These are phyloP conservation scores for Pygoscelis antarcticus DNA, from an alignment of 2,113 vertebrate species.

Conservation along the genomic window DNA sequence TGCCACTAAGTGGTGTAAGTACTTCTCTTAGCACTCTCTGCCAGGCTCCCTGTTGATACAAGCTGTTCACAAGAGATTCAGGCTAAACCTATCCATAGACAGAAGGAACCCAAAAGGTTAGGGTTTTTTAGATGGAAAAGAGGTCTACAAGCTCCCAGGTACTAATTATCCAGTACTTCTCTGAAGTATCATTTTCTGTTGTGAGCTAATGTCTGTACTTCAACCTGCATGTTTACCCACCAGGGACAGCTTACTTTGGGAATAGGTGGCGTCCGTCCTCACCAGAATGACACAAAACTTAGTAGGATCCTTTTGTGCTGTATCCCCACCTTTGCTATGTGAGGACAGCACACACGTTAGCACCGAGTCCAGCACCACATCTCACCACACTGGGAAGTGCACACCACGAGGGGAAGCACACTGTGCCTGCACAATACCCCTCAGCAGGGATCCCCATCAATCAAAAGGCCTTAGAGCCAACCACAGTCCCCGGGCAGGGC, in stretches of 20 bases:
- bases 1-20: neutral
- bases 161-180: neutral
- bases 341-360: neutral
- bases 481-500: neutral
- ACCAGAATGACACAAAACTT: neutral
- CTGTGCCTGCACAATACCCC: neutral
- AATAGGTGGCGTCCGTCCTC: neutral
- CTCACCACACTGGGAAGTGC: neutral
- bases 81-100: neutral
- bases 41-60: neutral
- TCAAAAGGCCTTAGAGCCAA: neutral
- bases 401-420: neutral
- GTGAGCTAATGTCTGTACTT: neutral
- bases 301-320: neutral
- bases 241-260: neutral
- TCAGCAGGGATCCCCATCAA: neutral
- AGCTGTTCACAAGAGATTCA: conserved; percentile 11
- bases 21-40: neutral
- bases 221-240: neutral
- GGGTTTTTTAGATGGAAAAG: neutral
- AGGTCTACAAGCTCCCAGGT: neutral
- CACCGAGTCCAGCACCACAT: neutral
- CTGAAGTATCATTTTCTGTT: neutral
- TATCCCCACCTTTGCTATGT: neutral
- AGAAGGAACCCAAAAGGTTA: neutral